A percentile compares a stretch with the other conserved stretches of the same genome.
Evolutionary conservation across 2,797 vertebrate species (phyloP).

Genomic region (Artibeus lituratus): DNA sequence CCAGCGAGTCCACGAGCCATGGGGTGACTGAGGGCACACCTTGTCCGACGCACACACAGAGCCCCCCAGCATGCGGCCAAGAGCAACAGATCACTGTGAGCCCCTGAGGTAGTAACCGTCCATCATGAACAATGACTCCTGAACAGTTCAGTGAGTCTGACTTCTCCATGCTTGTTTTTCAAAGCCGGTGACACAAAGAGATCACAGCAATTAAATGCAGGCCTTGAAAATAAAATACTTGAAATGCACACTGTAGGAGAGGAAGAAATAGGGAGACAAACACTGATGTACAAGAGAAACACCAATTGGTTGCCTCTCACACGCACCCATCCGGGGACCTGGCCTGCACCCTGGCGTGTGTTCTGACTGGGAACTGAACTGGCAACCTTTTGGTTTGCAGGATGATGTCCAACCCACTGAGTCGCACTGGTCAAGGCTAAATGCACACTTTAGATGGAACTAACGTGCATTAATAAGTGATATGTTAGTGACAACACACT

Average conservation of each 20-base stretch:
- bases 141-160: not conserved
- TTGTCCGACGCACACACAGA: fast-evolving
- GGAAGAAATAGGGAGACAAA: not conserved
- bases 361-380: no score
- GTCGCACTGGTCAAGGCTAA: no score
- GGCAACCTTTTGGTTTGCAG: no score
- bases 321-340: no score
- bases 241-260: not conserved
- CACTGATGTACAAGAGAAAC: no score
- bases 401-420: no score
- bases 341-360: no score
- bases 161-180: not conserved
- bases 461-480: not conserved
- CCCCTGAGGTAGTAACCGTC: not conserved
- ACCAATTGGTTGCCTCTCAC: no score
- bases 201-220: not conserved
- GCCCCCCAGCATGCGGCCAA: not conserved
- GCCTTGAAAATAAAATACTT: not conserved
- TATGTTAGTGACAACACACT: not conserved
- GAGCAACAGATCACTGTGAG: not conserved
- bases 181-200: not conserved
- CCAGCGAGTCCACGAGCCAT: not conserved
- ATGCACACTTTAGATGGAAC: not conserved
- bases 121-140: not conserved
- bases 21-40: not conserved